Evolutionary conservation across 2,797 vertebrate genomes (phyloP), one percentile per base, ranked within the genome.

Genomic region (Myotis planiceps): DNA sequence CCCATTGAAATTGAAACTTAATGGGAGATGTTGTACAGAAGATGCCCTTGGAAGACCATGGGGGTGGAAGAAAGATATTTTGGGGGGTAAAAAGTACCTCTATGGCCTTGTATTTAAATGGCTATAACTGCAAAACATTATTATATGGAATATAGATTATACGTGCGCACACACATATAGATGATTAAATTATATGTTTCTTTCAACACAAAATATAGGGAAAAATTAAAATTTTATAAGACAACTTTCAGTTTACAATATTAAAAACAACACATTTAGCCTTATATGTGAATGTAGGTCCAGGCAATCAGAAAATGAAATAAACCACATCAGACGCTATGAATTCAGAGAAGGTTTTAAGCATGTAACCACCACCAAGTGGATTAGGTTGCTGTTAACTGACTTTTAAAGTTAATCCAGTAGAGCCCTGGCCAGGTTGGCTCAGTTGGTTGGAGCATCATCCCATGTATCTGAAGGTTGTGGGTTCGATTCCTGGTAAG

Each of bases 1-100:
- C 29, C 13, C 42, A 71, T 1, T 94, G 69, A 79, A 79, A 47
- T 19, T 74, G 23, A 93, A 92, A 88, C 88, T 81, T 15, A 42
- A 68, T 45, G 21, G 14, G 16, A 88, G 14, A 85, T 42, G 53
- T 9, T 83, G 1, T 53, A 34, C 18, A 76, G 69, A 19, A 72
- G 12, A 7, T 51, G n/a, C 39, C 32, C 25, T 49, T 79, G 19
- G n/a, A 13, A 45, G 58, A 5, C 69, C 9, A 82, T 37, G 37
- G 4, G 14, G 6, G 19, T 85, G 0, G 2, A 74, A 72, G 29
- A 25, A 91, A 71, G 21, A 6, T 68, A 84, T 49, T 88, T 87
- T 74, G 78, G 42, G 51, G 14, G 5, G 27, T 0, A 25, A 29
- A 29, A 60, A 14, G 9, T 13, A 58, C 6, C 29, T 58, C 12